Evolutionary conservation across 2,113 vertebrate species (phyloP).

Genomic region (Petrocephalus microphthalmus): DNA sequence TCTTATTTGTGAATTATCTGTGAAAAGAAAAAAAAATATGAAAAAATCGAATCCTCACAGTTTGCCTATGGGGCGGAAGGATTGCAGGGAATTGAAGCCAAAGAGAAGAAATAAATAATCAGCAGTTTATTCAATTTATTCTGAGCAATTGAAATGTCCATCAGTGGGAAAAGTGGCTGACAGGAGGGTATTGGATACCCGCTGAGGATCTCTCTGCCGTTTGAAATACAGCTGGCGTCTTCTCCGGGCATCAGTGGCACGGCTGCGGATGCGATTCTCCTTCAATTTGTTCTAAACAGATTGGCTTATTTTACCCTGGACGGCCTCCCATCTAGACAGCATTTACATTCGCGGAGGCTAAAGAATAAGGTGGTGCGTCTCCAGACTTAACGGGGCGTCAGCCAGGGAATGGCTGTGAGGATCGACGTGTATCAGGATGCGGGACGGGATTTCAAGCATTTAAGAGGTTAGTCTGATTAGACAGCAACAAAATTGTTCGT

Average conservation of each 20-base stretch:
- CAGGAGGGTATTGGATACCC: slow-evolving; percentile 9
- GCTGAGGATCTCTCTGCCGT: not conserved
- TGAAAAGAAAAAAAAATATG: not conserved
- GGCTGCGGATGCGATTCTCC: not conserved
- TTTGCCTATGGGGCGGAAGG: not conserved
- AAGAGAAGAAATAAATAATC: not conserved
- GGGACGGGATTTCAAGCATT: not conserved
- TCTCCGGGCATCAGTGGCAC: not conserved
- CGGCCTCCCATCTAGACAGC: not conserved
- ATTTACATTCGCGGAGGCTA: not conserved
- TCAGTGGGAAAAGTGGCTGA: not conserved
- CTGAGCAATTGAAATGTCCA: slow-evolving; percentile 8
- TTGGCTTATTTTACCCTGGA: not conserved
- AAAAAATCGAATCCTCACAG: not conserved
- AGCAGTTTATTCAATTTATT: slow-evolving; percentile 16
- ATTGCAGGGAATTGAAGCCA: not conserved
- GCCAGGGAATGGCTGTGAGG: not conserved
- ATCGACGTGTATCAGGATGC: not conserved
- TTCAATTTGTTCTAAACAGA: slow-evolving; percentile 6
- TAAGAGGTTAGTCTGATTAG: not conserved
- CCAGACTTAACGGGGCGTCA: not conserved
- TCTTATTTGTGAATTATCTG: not conserved
- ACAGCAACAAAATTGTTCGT: not conserved
- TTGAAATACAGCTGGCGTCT: slow-evolving; percentile 18
- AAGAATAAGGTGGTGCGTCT: not conserved